Percentiles rank a stretch among this genome's conserved stretches.
These are phyloP conservation scores for Pelecanoides urinatrix DNA, from an alignment of 2,113 vertebrate species.

Conservation along the genomic window DNA sequence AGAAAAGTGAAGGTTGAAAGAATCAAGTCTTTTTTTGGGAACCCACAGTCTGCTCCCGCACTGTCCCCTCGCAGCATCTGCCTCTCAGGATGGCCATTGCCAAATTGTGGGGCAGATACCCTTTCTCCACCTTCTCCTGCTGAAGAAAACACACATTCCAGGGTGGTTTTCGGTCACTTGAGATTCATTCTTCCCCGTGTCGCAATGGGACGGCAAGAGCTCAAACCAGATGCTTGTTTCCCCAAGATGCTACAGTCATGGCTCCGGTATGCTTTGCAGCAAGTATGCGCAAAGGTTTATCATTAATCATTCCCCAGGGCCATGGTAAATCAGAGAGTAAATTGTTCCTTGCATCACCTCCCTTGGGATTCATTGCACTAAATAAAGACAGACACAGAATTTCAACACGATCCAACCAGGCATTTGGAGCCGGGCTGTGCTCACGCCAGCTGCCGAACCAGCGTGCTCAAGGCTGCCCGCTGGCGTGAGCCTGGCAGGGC, in stretches of 20 bases:
- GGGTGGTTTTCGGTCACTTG: background rate
- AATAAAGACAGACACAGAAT: constrained; percentile 24
- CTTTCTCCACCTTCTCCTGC: constrained; percentile 9
- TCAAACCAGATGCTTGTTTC: constrained; percentile 27
- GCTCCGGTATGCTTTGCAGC: constrained; percentile 30
- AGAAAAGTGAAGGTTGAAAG: constrained; percentile 49
- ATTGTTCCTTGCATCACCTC: constrained; percentile 51
- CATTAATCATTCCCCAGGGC: background rate
- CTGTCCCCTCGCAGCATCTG: background rate
- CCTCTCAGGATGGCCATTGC: background rate
- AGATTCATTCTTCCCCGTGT: background rate
- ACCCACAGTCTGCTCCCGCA: background rate
- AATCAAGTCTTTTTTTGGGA: constrained; percentile 54
- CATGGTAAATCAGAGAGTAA: constrained; percentile 12
- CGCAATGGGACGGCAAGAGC: constrained; percentile 7
- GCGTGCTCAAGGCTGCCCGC: background rate
- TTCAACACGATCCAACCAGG: background rate
- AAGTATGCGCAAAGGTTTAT: constrained; percentile 37
- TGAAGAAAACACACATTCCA: background rate
- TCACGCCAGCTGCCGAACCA: background rate
- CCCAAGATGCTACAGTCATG: background rate
- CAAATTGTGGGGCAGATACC: background rate
- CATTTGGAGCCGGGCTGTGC: background rate
- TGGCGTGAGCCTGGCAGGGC: background rate
- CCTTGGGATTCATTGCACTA: background rate